Evolutionary conservation across 2,888 invertebrate genomes (phyloP).

Genomic region (Yponomeuta cagnagella): DNA sequence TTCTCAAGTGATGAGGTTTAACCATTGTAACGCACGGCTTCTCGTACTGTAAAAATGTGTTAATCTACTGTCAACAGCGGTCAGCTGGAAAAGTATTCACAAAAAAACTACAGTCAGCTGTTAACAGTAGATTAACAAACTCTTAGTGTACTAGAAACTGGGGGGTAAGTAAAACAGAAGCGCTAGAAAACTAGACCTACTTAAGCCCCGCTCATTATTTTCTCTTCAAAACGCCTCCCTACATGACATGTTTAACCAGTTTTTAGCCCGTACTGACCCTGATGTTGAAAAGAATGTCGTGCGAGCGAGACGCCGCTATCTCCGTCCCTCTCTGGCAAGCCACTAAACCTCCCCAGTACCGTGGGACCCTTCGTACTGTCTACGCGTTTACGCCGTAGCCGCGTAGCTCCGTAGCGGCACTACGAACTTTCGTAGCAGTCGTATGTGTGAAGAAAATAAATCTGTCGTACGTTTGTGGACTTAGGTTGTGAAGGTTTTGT

Average conservation of each 20-base stretch:
- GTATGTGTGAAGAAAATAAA: background rate
- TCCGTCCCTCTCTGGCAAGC: conserved; percentile 11
- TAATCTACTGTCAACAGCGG: too few species aligned
- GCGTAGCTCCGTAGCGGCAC: conserved; percentile 1
- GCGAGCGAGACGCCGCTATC: background rate
- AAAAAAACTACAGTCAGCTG: too few species aligned
- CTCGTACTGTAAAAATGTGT: too few species aligned
- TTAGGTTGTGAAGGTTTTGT: background rate
- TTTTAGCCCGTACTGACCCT: conserved; percentile 12
- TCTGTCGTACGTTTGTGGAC: background rate
- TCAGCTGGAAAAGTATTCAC: too few species aligned
- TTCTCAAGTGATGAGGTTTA: too few species aligned
- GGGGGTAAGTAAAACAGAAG: background rate
- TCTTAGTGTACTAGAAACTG: background rate
- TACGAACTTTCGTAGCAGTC: conserved; percentile 11
- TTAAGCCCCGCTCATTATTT: background rate
- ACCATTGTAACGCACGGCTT: too few species aligned
- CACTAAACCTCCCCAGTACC: conserved; percentile 5
- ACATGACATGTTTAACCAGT: background rate
- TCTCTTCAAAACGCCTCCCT: background rate
- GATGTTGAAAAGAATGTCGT: conserved; percentile 11
- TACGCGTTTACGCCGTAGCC: conserved; percentile 10
- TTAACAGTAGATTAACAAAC: background rate
- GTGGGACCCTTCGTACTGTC: conserved; percentile 1
- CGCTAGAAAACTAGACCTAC: background rate